Evolutionary conservation across 2,113 vertebrate genomes (phyloP).

Genomic region (Mesoclemmys tuberculata): DNA sequence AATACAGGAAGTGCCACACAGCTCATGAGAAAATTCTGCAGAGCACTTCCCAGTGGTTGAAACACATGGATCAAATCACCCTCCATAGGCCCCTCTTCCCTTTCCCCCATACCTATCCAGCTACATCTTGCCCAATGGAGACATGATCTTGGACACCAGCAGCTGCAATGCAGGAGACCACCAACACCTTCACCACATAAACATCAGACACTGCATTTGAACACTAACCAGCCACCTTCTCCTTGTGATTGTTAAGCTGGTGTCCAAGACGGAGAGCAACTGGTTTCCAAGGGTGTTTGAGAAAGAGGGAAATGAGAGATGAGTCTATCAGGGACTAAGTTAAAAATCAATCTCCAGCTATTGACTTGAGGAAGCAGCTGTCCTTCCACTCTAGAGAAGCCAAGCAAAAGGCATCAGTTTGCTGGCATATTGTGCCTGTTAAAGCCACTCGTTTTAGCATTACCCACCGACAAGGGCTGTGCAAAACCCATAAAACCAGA

Average conservation of each 20-base stretch:
- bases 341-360: neutral
- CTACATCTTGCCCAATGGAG: neutral
- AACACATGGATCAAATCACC: accelerated
- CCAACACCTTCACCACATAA: neutral
- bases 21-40: neutral
- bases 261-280: neutral
- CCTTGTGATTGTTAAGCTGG: neutral
- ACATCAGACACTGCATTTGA: neutral
- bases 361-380: conserved; percentile 25
- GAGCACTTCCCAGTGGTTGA: neutral
- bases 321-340: neutral
- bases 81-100: neutral
- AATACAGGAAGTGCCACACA: neutral
- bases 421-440: conserved; percentile 29
- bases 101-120: conserved; percentile 1
- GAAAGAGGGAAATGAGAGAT: neutral
- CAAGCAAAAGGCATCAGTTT: neutral
- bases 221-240: accelerated
- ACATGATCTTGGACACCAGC: neutral
- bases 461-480: neutral
- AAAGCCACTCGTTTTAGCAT: conserved; percentile 34
- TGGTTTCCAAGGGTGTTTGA: neutral
- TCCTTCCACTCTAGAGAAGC: neutral
- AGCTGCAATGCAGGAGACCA: neutral
- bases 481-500: conserved; percentile 13